Percentiles rank a stretch among this genome's conserved stretches.
Conservation (phyloP, 1,140 invertebrate genomes). For the Trichomalopsis sarcophagae region DNA sequence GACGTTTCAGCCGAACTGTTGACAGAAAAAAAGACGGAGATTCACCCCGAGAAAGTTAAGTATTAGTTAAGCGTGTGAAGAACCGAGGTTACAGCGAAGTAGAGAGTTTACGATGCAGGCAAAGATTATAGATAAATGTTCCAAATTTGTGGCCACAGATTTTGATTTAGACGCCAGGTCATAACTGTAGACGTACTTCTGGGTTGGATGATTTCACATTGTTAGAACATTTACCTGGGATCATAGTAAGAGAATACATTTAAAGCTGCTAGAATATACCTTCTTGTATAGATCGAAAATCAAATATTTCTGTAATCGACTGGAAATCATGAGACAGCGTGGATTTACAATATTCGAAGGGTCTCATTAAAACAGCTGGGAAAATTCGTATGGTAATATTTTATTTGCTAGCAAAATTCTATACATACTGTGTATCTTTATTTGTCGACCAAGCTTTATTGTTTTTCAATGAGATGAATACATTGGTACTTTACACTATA, state of each 20-base stretch:
- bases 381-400: conserved; percentile 11
- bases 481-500: neutral
- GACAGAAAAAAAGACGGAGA: neutral
- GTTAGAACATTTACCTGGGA: neutral
- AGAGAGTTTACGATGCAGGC: too few relatives aligned
- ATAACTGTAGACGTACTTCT: too few relatives aligned
- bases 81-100: neutral
- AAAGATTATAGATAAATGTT: neutral
- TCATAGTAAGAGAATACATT: neutral
- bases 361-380: neutral
- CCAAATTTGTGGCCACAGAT: neutral
- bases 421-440: neutral
- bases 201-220: too few relatives aligned
- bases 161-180: too few relatives aligned
- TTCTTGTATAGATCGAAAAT: neutral
- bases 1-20: neutral
- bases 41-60: neutral
- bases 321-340: neutral
- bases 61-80: neutral
- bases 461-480: neutral
- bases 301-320: neutral
- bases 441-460: neutral
- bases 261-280: neutral
- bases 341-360: neutral
- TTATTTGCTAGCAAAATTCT: conserved; percentile 1